phyloP scores from a whole-genome alignment of 2,888 invertebrate species.

The Brassicogethes aeneus region DNA sequence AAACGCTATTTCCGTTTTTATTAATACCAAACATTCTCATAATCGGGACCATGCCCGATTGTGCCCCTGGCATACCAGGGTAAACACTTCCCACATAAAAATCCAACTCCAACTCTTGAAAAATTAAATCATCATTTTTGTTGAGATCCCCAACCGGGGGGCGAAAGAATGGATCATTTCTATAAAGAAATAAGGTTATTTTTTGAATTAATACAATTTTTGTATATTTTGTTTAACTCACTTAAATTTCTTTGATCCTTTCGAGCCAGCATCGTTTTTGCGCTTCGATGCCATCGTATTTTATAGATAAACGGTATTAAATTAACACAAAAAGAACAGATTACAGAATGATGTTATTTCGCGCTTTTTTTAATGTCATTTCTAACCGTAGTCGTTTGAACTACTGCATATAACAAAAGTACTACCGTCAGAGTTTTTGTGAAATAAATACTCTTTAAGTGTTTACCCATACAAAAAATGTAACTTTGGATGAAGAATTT shows the following conservation, averaged over 20 bases:
- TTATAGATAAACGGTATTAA: too few relatives aligned
- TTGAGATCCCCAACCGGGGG: conserved; percentile 60
- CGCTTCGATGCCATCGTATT: not conserved
- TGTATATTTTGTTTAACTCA: not conserved
- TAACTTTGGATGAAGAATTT: too few relatives aligned
- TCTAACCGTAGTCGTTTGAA: too few relatives aligned
- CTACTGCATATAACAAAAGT: too few relatives aligned
- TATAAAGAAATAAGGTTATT: conserved; percentile 12
- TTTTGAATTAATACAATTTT: too few relatives aligned
- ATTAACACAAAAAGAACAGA: too few relatives aligned
- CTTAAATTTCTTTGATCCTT: not conserved
- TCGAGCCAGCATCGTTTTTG: not conserved
- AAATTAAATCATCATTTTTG: conserved; percentile 58
- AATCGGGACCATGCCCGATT: conserved; percentile 71
- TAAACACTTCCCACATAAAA: conserved; percentile 71
- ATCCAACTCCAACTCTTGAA: conserved; percentile 93
- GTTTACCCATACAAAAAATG: too few relatives aligned
- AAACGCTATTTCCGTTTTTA: conserved; percentile 87
- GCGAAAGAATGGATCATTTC: conserved; percentile 35
- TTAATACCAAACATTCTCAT: conserved; percentile 86
- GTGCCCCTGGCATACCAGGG: conserved; percentile 84
- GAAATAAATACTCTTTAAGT: too few relatives aligned
- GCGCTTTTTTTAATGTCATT: too few relatives aligned
- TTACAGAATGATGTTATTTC: too few relatives aligned
- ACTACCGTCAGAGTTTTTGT: too few relatives aligned